These are phyloP conservation scores for Eufriesea mexicana DNA, from an alignment of 1,140 invertebrate genomes.

Conservation along the genomic window DNA sequence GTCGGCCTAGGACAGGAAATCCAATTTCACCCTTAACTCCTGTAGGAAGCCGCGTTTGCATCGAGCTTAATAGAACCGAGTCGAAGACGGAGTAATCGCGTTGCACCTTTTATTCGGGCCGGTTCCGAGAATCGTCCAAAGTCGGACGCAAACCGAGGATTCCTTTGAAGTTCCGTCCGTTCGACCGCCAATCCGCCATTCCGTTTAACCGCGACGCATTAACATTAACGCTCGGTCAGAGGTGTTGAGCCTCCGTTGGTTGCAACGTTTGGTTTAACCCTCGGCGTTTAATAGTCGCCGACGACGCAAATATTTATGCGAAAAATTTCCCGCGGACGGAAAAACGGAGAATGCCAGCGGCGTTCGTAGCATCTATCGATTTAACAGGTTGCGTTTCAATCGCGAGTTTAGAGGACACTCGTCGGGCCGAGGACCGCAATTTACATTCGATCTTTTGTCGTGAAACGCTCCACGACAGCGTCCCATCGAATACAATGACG, in stretches of 20 bases:
- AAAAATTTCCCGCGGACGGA: background rate
- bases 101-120: conserved; percentile 24
- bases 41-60: conserved; percentile 51
- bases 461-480: background rate
- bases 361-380: background rate
- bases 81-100: conserved; percentile 23
- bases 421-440: background rate
- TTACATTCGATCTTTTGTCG: background rate
- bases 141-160: conserved; percentile 21
- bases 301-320: background rate
- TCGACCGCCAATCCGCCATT: background rate
- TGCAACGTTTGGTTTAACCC: background rate
- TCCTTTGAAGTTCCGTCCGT: conserved; percentile 35
- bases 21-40: conserved; percentile 57
- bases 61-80: conserved; percentile 52
- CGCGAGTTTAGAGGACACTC: background rate
- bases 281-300: background rate
- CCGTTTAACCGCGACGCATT: conserved; percentile 25
- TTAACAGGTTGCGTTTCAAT: conserved; percentile 1
- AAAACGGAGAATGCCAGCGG: background rate
- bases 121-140: background rate
- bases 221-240: conserved; percentile 44
- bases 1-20: conserved; percentile 52
- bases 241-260: background rate
- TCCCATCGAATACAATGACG: background rate